Conservation (phyloP, 2,113 vertebrate genomes). For the Mustela nigripes region DNA sequence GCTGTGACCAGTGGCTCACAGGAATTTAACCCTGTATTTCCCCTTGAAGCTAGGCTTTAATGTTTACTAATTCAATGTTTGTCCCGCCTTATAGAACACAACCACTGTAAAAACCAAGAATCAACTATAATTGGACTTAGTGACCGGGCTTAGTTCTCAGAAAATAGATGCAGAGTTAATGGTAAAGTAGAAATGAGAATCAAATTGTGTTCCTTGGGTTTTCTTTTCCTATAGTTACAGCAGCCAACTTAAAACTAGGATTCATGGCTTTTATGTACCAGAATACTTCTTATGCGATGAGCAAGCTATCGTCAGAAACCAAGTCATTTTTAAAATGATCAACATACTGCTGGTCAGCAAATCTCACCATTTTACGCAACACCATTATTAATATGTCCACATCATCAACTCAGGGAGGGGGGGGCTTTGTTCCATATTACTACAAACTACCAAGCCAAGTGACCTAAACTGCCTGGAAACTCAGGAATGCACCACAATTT, state of each 20-base stretch:
- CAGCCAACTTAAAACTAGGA: constrained; percentile 17
- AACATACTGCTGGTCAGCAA: neutral
- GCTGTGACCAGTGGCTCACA: neutral
- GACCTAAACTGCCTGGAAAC: neutral
- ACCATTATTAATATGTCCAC: neutral
- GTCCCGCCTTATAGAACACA: neutral
- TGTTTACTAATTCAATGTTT: neutral
- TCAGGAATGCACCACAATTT: neutral
- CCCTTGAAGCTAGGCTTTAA: neutral
- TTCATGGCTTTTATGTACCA: neutral
- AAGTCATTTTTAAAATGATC: neutral
- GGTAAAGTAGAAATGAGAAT: neutral
- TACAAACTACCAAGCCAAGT: neutral
- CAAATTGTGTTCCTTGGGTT: neutral
- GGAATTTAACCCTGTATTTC: neutral
- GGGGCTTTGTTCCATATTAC: neutral
- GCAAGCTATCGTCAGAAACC: neutral
- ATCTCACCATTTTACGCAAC: neutral
- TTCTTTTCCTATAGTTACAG: neutral
- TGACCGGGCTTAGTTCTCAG: neutral
- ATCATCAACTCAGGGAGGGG: neutral
- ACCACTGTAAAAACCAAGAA: neutral
- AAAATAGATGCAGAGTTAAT: neutral
- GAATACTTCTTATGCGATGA: neutral
- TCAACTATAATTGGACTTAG: neutral